Conservation (phyloP, 2,797 vertebrate genomes). For the Pangasius djambal region DNA sequence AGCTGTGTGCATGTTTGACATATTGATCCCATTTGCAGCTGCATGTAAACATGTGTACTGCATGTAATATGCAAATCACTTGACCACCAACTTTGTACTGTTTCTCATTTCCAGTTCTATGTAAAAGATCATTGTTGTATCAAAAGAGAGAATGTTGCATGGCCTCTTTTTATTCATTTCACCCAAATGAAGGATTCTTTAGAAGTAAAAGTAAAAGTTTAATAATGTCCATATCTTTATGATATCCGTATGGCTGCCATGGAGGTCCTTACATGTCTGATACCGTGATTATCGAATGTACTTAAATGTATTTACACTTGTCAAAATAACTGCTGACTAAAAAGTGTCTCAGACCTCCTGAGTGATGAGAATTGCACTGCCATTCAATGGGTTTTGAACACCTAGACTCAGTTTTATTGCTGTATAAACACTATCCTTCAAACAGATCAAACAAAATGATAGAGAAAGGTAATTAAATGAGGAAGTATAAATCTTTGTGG, state of each 20-base stretch:
- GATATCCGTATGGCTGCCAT: too few species aligned
- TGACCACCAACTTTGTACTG: background rate
- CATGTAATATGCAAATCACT: background rate
- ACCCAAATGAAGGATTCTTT: background rate
- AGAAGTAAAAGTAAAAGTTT: too few species aligned
- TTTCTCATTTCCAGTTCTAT: background rate
- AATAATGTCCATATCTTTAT: background rate
- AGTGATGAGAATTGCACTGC: background rate
- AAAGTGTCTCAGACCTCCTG: background rate
- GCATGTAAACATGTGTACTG: background rate
- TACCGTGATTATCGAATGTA: background rate
- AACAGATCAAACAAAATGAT: background rate
- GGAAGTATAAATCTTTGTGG: background rate
- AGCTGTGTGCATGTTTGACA: constrained; percentile 63
- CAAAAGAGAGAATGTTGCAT: background rate
- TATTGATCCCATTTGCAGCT: background rate
- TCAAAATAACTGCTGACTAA: background rate
- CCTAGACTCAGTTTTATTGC: background rate
- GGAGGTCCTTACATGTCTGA: too few species aligned
- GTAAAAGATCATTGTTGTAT: background rate
- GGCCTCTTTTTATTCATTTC: background rate
- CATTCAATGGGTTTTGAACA: background rate
- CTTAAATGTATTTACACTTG: background rate
- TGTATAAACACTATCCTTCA: background rate
- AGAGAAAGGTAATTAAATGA: background rate